A percentile compares a stretch with the other conserved stretches of the same genome.
These are phyloP conservation scores for Fulica atra DNA, from an alignment of 2,113 vertebrate genomes.

Conservation along the genomic window DNA sequence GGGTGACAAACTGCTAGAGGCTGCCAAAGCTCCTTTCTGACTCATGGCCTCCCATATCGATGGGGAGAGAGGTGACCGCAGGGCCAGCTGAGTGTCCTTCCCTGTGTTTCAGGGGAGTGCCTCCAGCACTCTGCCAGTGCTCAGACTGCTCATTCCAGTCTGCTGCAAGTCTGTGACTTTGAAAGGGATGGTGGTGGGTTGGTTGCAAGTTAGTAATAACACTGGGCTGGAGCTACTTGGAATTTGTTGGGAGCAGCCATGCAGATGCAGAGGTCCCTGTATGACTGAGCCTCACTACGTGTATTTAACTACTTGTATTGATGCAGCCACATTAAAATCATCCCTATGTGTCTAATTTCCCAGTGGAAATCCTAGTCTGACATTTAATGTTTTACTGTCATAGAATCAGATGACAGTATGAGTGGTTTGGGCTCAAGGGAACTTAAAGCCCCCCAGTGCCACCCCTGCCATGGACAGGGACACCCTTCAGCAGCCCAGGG, in stretches of 20 bases:
- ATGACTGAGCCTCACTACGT: background rate
- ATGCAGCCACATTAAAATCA: background rate
- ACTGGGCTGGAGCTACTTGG: background rate
- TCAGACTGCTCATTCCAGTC: background rate
- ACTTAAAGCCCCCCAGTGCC: too few species aligned
- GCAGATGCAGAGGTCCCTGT: background rate
- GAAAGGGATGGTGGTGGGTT: background rate
- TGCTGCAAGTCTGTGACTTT: background rate
- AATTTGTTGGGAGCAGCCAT: background rate
- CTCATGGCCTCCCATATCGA: background rate
- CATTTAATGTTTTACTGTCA: background rate
- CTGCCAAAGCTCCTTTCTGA: conserved; percentile 59
- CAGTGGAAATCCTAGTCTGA: background rate
- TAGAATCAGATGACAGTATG: too few species aligned
- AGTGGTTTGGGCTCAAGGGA: too few species aligned
- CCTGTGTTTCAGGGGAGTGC: background rate
- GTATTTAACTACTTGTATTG: background rate
- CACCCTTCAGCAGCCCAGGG: too few species aligned
- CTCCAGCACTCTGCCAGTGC: background rate
- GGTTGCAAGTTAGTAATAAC: background rate
- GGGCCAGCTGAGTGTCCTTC: background rate
- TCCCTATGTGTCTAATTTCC: background rate
- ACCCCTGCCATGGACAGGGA: too few species aligned
- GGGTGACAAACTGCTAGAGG: conserved; percentile 42
- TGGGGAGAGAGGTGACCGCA: background rate